A percentile compares a stretch with the other conserved stretches of the same genome.
Conservation (phyloP, 2,888 invertebrate genomes). For the Drepanosiphum platanoidis region DNA sequence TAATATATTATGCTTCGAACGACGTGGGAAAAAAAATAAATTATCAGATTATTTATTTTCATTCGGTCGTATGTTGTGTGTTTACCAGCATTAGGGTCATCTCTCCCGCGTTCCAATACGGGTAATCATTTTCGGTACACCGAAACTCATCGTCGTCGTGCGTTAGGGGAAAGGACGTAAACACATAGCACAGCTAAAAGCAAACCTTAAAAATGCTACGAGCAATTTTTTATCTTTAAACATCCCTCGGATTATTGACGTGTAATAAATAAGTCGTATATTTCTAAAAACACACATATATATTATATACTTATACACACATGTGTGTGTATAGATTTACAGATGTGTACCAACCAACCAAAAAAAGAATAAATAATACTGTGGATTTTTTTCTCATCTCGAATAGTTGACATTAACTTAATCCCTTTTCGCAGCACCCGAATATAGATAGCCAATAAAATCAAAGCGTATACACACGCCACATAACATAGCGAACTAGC, state of each 20-base stretch:
- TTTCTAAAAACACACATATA: neutral
- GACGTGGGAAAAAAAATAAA: neutral
- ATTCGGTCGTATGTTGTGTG: neutral
- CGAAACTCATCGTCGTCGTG: neutral
- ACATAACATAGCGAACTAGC: neutral
- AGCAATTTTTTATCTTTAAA: neutral
- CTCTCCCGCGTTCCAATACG: neutral
- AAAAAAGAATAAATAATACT: neutral
- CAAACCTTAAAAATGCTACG: neutral
- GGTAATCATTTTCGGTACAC: conserved; percentile 15
- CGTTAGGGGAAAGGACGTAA: neutral
- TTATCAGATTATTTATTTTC: neutral
- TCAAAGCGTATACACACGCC: neutral
- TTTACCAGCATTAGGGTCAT: neutral
- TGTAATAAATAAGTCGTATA: conserved; percentile 19
- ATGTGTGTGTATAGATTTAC: neutral
- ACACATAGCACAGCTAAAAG: too few relatives aligned
- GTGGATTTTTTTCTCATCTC: neutral
- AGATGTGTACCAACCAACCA: neutral
- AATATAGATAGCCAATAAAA: neutral
- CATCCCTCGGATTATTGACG: neutral
- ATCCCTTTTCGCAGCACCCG: neutral
- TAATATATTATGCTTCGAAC: too few relatives aligned
- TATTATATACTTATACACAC: too few relatives aligned
- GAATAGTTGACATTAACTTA: neutral